Base-by-base conservation (phyloP, 2,888 invertebrate species). In the Orchestes rusci region DNA sequence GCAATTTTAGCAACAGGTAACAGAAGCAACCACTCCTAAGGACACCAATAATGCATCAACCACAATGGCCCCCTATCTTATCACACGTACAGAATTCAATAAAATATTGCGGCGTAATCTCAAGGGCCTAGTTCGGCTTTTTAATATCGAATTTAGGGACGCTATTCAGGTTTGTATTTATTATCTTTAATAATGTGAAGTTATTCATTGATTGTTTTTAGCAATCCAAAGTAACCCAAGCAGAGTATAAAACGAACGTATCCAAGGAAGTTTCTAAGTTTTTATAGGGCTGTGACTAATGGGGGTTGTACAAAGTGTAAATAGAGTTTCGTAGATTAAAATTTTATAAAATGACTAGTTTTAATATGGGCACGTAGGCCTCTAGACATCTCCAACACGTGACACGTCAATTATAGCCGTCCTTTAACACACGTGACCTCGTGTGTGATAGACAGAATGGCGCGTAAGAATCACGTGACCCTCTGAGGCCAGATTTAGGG, bases 121-220 rank as follows among this genome's bases (percentile, higher is more conserved):
- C 5, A 64, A 65, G 48, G 75, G 75, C 4, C 56, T 75, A 10
- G 61, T 67, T 2, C 59, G 71, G 44, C 56, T 75, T 3, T 73
- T 70, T 50, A 72, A 73, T 51, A 62, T 74, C 37, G 75, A 75
- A 56, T 65, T 74, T 60, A 56, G 60, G 15, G 73, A 74, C 47
- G 74, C 75, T 2, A 46, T 72, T 12, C 67, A 69, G 58, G 74
- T 75, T 58, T 64, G 59, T 30, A 30, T 30, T 10, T 10, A 10
- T 30, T 30, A 30, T 30, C 12, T 5, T 10, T 23, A 23, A 23
- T 7, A 23, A 23, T 7, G 5, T 10, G 10, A 5, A 23, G 7
- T 23, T 23, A 23, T 7, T 23, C 23, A 23, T 30, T 50, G 3
- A 16, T 50, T 49, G 50, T 45, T 63, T 64, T 50, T 49, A 67